Evolutionary conservation across 1,140 invertebrate species (phyloP).

Genomic region (Matsumurasca onukii): DNA sequence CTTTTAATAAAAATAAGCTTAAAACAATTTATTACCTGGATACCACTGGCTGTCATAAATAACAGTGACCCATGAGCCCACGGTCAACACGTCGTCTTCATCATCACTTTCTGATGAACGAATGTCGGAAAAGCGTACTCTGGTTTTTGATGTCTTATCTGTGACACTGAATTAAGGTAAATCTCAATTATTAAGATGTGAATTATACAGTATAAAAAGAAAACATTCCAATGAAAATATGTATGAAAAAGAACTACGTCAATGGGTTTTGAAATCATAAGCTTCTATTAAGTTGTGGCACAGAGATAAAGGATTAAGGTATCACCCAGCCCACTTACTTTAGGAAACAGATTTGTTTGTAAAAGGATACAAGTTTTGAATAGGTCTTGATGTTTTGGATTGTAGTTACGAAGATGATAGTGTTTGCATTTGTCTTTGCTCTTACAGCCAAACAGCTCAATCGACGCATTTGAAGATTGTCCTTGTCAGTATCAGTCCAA

Average conservation of each 20-base stretch:
- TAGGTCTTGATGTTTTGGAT: neutral
- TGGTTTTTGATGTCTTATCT: neutral
- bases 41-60: neutral
- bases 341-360: neutral
- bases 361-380: neutral
- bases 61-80: neutral
- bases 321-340: neutral
- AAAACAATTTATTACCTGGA: neutral
- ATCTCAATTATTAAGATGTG: conserved; percentile 9
- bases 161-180: neutral
- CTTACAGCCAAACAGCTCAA: neutral
- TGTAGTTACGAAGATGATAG: neutral
- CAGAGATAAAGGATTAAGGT: neutral
- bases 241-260: neutral
- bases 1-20: neutral
- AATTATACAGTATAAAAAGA: neutral
- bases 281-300: too few relatives aligned
- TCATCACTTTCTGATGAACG: neutral
- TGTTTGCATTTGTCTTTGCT: neutral
- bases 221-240: neutral
- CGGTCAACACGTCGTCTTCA: neutral
- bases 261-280: too few relatives aligned
- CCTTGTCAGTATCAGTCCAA: neutral
- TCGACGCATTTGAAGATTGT: neutral
- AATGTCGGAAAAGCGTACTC: neutral